Percentiles rank a stretch among this genome's conserved stretches.
Evolutionary conservation across 2,888 invertebrate genomes (phyloP).

Genomic region (Eretmocerus hayati): DNA sequence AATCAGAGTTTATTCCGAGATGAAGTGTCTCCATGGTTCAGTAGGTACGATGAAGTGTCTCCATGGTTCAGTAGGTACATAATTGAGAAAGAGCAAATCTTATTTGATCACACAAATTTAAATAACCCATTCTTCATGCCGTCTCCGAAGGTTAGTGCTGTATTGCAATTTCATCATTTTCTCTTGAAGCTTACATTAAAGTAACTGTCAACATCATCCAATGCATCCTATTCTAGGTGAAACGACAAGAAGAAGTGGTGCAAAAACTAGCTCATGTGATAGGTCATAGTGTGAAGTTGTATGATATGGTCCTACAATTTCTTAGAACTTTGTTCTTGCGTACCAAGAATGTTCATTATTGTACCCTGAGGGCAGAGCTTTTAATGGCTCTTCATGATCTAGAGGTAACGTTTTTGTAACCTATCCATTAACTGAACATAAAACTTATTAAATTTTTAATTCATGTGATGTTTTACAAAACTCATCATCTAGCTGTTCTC

Average conservation of each 20-base stretch:
- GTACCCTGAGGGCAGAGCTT: slow-evolving; percentile 87
- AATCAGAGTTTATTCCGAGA: slow-evolving; percentile 95
- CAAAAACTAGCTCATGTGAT: slow-evolving; percentile 94
- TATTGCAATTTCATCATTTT: too few species aligned
- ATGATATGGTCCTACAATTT: slow-evolving; percentile 95
- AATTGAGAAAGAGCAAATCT: slow-evolving; percentile 83
- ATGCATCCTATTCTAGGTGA: slow-evolving; percentile 43
- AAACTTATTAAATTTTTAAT: too few species aligned
- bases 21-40: slow-evolving; percentile 91
- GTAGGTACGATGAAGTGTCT: too few species aligned
- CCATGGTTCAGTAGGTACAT: slow-evolving; percentile 91
- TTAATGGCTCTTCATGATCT: slow-evolving; percentile 94
- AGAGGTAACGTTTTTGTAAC: too few species aligned
- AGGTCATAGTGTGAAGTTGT: slow-evolving; percentile 83
- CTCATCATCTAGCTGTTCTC: too few species aligned
- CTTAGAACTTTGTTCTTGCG: slow-evolving; percentile 83
- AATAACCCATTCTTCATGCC: slow-evolving; percentile 82
- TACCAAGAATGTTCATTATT: slow-evolving; percentile 92
- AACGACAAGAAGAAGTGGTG: slow-evolving; percentile 81
- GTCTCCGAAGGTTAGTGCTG: slow-evolving; percentile 89
- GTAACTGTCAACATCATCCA: slow-evolving; percentile 3
- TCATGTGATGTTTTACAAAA: too few species aligned
- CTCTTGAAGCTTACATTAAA: too few species aligned
- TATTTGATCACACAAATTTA: slow-evolving; percentile 82
- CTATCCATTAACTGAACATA: too few species aligned